Base-by-base conservation (phyloP, 2,113 vertebrate genomes). In the Merops nubicus region DNA sequence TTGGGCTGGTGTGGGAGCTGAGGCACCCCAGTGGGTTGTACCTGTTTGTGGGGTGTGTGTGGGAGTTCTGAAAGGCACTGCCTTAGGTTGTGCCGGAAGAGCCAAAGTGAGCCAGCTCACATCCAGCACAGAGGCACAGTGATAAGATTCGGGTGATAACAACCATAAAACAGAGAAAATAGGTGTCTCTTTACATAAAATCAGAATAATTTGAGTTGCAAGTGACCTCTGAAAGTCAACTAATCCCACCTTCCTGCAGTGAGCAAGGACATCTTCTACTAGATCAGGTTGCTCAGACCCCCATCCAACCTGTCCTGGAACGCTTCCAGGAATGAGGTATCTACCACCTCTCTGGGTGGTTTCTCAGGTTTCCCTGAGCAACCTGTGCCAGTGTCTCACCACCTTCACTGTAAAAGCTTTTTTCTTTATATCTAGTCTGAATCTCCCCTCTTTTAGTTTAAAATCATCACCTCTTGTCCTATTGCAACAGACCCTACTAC, bases 1-100 rank as follows among this genome's bases (percentile, higher is more conserved):
- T 1, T 0, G 26, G 36, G 42, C 14, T 26, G 4, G 26, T 0
- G 0, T 31, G 29, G 18, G 42, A 80, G 45, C 38, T 54, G 29
- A 11, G 42, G 4, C 5, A n/a, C 5, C 9, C 53, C 62, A 28
- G 50, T 34, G 40, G 3, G 21, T 12, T 65, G n/a, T 40, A 23
- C 6, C 10, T 82, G 23, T 17, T 11, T 43, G 47, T 56, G 60
- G 19, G 19, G 12, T 62, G 23, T 7, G 3, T 1, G 12, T 11
- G 3, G 8, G 13, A 1, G 12, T 60, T 1, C 2, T 20, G 28
- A 54, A 80, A 77, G 31, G 19, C 28, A 19, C 25, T n/a, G 12
- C 7, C 8, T 34, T 34, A 4, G 5, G 5, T 6, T 51, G 17
- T 69, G 28, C 19, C 29, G 23, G 51, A 72, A 48, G 6, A 86